phyloP scores from a whole-genome alignment of 2,888 invertebrate genomes.

The Drosophila seclusa region DNA sequence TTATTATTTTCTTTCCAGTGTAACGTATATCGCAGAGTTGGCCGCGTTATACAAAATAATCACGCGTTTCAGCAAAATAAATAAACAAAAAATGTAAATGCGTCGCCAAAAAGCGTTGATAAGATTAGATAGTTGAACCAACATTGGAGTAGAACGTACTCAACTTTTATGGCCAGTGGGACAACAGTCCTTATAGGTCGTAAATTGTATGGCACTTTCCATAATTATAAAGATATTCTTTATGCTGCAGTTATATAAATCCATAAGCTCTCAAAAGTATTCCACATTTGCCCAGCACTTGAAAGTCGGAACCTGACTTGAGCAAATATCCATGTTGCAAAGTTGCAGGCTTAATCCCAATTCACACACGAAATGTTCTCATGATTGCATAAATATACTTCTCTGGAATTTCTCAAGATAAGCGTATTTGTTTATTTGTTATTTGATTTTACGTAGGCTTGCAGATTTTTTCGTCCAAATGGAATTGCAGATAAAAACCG shows the following conservation, averaged over 20 bases:
- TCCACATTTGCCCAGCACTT: slow-evolving; percentile 14
- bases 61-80: slow-evolving; percentile 27
- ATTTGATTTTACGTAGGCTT: slow-evolving; percentile 8
- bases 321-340: slow-evolving; percentile 17
- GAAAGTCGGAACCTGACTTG: slow-evolving; percentile 8
- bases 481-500: slow-evolving; percentile 7
- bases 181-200: not conserved
- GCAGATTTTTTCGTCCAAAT: slow-evolving; percentile 4
- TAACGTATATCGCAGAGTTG: not conserved
- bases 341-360: not conserved
- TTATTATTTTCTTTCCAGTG: not conserved
- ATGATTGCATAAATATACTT: slow-evolving; percentile 23
- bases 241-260: slow-evolving; percentile 13
- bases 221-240: not conserved
- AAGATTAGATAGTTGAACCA: slow-evolving; percentile 45
- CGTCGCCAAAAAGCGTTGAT: slow-evolving; percentile 26
- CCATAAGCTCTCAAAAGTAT: slow-evolving; percentile 22
- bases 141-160: slow-evolving; percentile 6
- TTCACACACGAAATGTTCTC: slow-evolving; percentile 11
- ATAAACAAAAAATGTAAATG: slow-evolving; percentile 20
- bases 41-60: slow-evolving; percentile 16
- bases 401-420: slow-evolving; percentile 41
- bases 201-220: slow-evolving; percentile 6
- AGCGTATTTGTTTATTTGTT: slow-evolving; percentile 19
- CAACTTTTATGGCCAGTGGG: slow-evolving; percentile 7